A percentile compares a stretch with the other conserved stretches of the same genome.
These are phyloP conservation scores for Odontesthes bonariensis DNA, from an alignment of 2,113 vertebrate species.

Conservation along the genomic window DNA sequence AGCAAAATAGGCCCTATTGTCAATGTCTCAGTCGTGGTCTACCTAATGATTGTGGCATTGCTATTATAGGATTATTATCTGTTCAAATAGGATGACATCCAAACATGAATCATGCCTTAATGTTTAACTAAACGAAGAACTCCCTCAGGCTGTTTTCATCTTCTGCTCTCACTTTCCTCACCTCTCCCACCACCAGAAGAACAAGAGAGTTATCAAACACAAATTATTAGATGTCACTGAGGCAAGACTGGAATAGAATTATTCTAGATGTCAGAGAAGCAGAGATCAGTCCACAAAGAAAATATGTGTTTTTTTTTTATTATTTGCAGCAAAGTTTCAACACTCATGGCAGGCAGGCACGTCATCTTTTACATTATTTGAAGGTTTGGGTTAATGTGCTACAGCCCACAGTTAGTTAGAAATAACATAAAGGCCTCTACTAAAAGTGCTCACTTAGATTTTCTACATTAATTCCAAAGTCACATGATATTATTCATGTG, in stretches of 20 bases:
- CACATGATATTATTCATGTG: neutral
- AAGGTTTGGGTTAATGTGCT: neutral
- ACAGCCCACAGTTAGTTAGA: neutral
- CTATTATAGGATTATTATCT: too few species aligned
- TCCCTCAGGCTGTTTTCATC: too few species aligned
- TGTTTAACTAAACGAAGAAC: neutral
- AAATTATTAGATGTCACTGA: slow-evolving; percentile 26
- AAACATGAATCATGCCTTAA: neutral
- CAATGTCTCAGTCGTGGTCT: too few species aligned
- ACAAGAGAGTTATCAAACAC: slow-evolving; percentile 17
- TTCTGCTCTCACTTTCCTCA: too few species aligned
- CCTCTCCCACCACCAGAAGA: neutral
- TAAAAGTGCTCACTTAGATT: neutral
- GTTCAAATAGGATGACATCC: neutral
- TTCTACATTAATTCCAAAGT: neutral
- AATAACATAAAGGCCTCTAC: neutral
- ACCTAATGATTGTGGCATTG: too few species aligned
- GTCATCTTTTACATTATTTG: neutral
- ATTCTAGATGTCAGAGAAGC: slow-evolving; percentile 24
- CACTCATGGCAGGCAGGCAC: neutral
- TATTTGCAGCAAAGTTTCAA: neutral
- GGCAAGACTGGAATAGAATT: slow-evolving; percentile 26
- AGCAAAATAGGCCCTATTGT: neutral
- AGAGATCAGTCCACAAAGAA: neutral
- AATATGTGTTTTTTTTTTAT: neutral